These are phyloP conservation scores for Fringilla coelebs DNA, from an alignment of 2,797 vertebrate genomes.

Conservation along the genomic window DNA sequence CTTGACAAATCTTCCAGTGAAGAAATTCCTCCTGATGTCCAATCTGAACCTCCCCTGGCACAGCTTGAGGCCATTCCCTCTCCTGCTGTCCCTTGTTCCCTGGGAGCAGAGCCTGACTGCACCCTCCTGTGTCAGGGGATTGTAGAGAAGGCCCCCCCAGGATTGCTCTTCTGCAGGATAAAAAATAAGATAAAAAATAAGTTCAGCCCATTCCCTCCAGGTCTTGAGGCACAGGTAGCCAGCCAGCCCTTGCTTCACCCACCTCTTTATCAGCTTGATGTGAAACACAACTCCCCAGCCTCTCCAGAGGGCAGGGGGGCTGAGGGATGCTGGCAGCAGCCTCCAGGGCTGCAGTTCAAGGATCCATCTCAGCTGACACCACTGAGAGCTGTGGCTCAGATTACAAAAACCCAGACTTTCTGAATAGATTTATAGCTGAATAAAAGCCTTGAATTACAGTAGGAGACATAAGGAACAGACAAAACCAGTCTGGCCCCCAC, in stretches of 20 bases:
- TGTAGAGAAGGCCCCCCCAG: fast-evolving
- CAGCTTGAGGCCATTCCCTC: background rate
- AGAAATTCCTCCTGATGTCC: background rate
- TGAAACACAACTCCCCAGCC: fast-evolving
- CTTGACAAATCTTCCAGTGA: background rate
- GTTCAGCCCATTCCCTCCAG: background rate
- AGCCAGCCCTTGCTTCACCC: background rate
- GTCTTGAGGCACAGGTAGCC: background rate
- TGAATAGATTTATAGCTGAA: background rate
- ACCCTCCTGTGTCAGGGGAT: background rate
- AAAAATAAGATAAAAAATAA: background rate
- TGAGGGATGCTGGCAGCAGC: background rate
- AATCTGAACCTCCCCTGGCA: background rate
- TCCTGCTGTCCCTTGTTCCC: background rate
- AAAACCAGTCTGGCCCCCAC: background rate
- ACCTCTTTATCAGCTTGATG: background rate
- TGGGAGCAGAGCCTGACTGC: background rate
- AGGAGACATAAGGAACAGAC: background rate
- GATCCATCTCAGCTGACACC: background rate
- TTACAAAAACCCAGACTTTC: background rate
- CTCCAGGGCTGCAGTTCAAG: fast-evolving
- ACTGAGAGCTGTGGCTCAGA: background rate
- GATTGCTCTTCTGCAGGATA: background rate
- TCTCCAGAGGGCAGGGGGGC: background rate
- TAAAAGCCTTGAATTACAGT: slow-evolving; percentile 1